Evolutionary conservation across 2,113 vertebrate species (phyloP), one percentile per base, ranked within the genome.

Genomic region (Seriola dumerili): DNA sequence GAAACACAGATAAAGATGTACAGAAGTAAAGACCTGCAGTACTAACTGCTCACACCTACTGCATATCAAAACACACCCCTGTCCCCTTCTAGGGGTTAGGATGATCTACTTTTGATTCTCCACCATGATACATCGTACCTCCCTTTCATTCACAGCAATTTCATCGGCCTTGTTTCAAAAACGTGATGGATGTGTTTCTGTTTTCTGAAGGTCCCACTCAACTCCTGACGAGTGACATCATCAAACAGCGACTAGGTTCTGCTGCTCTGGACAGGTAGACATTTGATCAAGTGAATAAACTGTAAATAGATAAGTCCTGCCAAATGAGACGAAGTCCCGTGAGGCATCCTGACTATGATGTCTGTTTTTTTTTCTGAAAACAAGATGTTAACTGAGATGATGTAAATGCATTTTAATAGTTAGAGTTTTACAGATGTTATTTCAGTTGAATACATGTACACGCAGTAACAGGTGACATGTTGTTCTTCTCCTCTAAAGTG

Each of bases 241-340:
- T 98, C 90, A 98, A 96, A 83, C 96, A 97, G 88, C 95, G 94
- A 19, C 95, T 99, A 0, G 98, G 98, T 44, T 93, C 96, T 19
- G 96, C 97, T 13, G 97, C 98, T 0, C 95, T 99, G n/a, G 98
- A 99, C 95, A 99, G 96, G 97, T 99, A 76, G 4, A 48, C 12
- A 12, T 59, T n/a, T 32, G 10, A 19, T 76, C 3, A n/a, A 46
- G 2, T 23, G 25, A 44, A 55, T 21, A 17, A n/a, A 66, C 8
- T n/a, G 19, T 59, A 16, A 54, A 55, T 19, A 21, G 23, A 58
- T 6, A 6, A 42, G 3, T 66, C 4, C 25, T 16, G 34, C 4
- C 4, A 57, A 52, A 52, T n/a, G 50, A 52, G 7, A 52, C 5
- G 17, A 50, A 16, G 44, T 46, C 40, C 40, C 2, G 40, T 42